Conservation (phyloP, 2,797 vertebrate species). For the Protosalanx chinensis region DNA sequence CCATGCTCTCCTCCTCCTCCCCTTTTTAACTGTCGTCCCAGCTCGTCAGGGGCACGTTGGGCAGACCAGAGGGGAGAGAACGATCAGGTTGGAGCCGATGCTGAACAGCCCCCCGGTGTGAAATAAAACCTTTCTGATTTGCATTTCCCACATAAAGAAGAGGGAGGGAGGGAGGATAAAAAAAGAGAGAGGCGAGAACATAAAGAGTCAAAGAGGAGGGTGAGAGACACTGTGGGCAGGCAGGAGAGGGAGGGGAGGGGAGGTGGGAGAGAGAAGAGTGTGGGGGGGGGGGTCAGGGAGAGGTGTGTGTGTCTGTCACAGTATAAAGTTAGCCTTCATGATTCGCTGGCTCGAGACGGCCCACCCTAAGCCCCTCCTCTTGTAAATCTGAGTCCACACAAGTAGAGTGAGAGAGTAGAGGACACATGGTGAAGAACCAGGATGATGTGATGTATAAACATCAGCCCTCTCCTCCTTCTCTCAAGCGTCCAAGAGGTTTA, state of each 20-base stretch:
- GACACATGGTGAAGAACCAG: no score
- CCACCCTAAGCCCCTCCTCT: slow-evolving; percentile 9
- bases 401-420: background rate
- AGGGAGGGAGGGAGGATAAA: slow-evolving; percentile 5
- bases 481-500: background rate
- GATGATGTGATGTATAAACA: background rate
- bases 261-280: slow-evolving; percentile 1
- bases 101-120: slow-evolving; percentile 56
- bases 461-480: no score
- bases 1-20: background rate
- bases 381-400: background rate
- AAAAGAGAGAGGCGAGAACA: slow-evolving; percentile 6
- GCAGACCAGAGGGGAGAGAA: slow-evolving; percentile 20
- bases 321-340: slow-evolving; percentile 45
- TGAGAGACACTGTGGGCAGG: background rate
- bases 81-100: slow-evolving; percentile 54
- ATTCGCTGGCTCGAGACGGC: slow-evolving; percentile 48
- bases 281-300: background rate
- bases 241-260: background rate
- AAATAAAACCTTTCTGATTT: slow-evolving; percentile 48
- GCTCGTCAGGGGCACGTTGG: slow-evolving; percentile 9
- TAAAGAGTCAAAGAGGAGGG: background rate
- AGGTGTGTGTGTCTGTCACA: slow-evolving; percentile 27
- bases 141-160: slow-evolving; percentile 40
- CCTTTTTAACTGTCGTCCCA: background rate